phyloP scores from a whole-genome alignment of 2,888 invertebrate species.

The Lycocerus yunnanus region DNA sequence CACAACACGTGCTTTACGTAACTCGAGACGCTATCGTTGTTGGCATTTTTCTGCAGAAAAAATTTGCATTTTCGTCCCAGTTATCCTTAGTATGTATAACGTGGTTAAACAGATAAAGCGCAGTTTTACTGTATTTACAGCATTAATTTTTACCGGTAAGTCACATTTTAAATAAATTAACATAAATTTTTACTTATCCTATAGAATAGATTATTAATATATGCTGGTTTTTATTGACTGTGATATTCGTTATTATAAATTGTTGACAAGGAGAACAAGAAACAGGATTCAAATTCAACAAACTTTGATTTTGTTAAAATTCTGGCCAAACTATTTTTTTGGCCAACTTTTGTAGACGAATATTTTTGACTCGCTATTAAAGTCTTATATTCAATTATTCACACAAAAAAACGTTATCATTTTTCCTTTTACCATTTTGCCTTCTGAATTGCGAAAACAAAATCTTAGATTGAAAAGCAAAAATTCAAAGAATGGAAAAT shows the following conservation, averaged over 20 bases:
- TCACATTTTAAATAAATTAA: slow-evolving; percentile 8
- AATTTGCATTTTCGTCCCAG: slow-evolving; percentile 4
- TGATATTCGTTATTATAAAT: neutral
- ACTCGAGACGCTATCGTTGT: slow-evolving; percentile 1
- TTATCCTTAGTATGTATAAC: slow-evolving; percentile 33
- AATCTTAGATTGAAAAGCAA: neutral
- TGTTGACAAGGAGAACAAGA: neutral
- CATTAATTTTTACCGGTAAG: slow-evolving; percentile 42
- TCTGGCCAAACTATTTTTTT: neutral
- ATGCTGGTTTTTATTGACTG: neutral
- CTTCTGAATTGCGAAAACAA: neutral
- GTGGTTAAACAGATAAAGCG: slow-evolving; percentile 41
- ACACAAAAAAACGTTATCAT: neutral
- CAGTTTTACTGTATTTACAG: slow-evolving; percentile 41
- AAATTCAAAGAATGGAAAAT: neutral
- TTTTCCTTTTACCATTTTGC: neutral
- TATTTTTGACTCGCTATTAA: neutral
- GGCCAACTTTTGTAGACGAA: neutral
- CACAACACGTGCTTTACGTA: slow-evolving; percentile 26
- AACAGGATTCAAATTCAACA: neutral
- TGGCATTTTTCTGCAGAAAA: neutral
- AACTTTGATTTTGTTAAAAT: neutral
- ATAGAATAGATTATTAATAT: neutral
- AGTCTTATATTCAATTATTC: neutral
- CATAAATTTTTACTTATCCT: neutral